phyloP scores from a whole-genome alignment of 2,113 vertebrate genomes.

The Clarias macrocephalus region DNA sequence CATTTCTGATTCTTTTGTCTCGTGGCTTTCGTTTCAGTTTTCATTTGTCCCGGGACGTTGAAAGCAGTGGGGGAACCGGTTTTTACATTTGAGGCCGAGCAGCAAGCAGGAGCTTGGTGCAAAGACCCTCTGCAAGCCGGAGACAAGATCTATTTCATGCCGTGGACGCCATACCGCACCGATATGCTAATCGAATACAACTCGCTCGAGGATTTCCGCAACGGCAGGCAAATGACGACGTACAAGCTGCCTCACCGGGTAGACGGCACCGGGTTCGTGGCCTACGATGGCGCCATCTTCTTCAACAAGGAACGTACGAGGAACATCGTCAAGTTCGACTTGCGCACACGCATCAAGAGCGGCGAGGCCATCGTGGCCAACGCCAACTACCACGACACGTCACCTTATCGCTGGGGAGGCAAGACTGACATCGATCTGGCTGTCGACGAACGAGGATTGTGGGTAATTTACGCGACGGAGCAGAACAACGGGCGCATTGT shows the following conservation, averaged over 20 bases:
- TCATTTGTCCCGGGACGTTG: constrained; percentile 98
- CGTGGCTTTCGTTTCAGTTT: constrained; percentile 83
- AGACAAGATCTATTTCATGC: constrained; percentile 99
- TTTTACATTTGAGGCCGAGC: constrained; percentile 92
- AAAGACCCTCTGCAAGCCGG: constrained; percentile 96
- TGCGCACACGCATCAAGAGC: constrained; percentile 97
- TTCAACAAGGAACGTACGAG: constrained; percentile 98
- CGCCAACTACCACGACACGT: constrained; percentile 98
- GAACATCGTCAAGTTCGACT: constrained; percentile 97
- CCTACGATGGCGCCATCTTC: constrained; percentile 96
- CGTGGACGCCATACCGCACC: constrained; percentile 97
- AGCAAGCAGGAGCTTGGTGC: constrained; percentile 98
- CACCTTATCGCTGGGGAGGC: constrained; percentile 96
- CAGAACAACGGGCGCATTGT: constrained; percentile 98
- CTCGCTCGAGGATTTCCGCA: constrained; percentile 93
- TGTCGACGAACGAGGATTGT: constrained; percentile 93
- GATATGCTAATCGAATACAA: constrained; percentile 94
- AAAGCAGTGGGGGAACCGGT: constrained; percentile 92
- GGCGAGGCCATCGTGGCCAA: constrained; percentile 98
- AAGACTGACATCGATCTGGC: constrained; percentile 97
- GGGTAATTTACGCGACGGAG: constrained; percentile 97
- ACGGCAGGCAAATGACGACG: constrained; percentile 86
- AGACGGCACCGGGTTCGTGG: constrained; percentile 96
- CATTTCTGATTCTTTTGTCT: constrained; percentile 37
- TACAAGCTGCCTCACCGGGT: constrained; percentile 97